These are phyloP conservation scores for Mirza zaza DNA, from an alignment of 2,113 vertebrate genomes.

Conservation along the genomic window DNA sequence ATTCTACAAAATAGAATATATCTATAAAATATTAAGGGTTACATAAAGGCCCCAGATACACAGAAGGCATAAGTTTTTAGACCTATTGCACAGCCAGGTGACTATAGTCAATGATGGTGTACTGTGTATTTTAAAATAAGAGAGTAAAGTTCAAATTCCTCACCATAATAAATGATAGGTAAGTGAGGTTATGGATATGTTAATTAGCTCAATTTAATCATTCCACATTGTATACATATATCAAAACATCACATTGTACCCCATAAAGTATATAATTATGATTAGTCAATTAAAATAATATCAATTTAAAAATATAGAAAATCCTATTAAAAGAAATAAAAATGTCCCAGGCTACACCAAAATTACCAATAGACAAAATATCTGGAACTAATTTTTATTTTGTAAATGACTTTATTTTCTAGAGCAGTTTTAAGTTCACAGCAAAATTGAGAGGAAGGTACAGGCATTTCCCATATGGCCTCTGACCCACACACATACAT, in stretches of 20 bases:
- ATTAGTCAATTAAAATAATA: neutral
- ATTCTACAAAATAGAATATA: neutral
- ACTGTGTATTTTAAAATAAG: neutral
- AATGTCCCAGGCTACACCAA: neutral
- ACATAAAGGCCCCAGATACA: neutral
- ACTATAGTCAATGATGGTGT: neutral
- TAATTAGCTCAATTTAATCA: neutral
- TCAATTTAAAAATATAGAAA: neutral
- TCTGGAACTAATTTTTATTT: neutral
- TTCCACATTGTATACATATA: neutral
- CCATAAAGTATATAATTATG: neutral
- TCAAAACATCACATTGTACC: neutral
- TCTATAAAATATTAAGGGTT: neutral
- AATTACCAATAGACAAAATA: constrained; percentile 1
- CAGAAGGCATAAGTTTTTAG: neutral
- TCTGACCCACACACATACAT: neutral
- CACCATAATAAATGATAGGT: neutral
- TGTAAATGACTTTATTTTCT: neutral
- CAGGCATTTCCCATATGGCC: neutral
- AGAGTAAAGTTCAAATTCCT: neutral
- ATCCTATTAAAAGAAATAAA: neutral
- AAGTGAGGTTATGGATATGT: neutral
- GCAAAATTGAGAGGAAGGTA: neutral
- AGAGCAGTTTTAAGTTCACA: neutral
- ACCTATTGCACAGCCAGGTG: neutral